These are phyloP conservation scores for Leptosomus discolor DNA, from an alignment of 2,113 vertebrate genomes.

Conservation along the genomic window DNA sequence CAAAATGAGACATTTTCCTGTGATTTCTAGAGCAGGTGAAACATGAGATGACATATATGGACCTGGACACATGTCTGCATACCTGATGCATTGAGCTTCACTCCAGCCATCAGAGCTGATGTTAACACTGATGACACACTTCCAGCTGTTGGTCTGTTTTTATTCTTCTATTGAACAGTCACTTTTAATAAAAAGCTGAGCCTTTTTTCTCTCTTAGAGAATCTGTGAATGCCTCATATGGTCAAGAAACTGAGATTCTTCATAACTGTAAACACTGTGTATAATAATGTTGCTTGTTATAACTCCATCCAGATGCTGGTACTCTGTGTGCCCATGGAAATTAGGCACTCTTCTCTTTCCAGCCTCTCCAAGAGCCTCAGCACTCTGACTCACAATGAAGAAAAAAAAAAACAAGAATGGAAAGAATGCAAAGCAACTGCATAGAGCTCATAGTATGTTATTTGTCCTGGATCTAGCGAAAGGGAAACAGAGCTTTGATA, in stretches of 20 bases:
- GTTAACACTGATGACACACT: not conserved
- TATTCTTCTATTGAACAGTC: not conserved
- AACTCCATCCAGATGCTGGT: slow-evolving; percentile 8
- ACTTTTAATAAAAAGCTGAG: not conserved
- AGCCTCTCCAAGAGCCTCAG: slow-evolving; percentile 7
- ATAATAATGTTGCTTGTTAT: not conserved
- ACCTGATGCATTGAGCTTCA: not conserved
- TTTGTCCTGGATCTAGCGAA: not conserved
- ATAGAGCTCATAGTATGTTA: not conserved
- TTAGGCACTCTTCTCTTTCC: not conserved
- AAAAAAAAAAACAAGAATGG: not conserved
- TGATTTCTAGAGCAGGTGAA: not conserved
- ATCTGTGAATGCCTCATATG: not conserved
- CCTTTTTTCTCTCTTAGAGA: not conserved
- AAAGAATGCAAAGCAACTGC: not conserved
- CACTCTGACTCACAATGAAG: not conserved
- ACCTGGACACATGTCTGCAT: fast-evolving
- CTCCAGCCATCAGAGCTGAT: not conserved
- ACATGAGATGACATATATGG: fast-evolving
- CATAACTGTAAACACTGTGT: not conserved
- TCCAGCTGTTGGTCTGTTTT: not conserved
- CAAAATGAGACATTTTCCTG: not conserved
- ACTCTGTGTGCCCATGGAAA: not conserved
- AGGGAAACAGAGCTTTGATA: not conserved
- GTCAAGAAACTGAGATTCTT: not conserved